Base-by-base conservation (phyloP, 2,797 vertebrate species). In the Macroramphosus scolopax region DNA sequence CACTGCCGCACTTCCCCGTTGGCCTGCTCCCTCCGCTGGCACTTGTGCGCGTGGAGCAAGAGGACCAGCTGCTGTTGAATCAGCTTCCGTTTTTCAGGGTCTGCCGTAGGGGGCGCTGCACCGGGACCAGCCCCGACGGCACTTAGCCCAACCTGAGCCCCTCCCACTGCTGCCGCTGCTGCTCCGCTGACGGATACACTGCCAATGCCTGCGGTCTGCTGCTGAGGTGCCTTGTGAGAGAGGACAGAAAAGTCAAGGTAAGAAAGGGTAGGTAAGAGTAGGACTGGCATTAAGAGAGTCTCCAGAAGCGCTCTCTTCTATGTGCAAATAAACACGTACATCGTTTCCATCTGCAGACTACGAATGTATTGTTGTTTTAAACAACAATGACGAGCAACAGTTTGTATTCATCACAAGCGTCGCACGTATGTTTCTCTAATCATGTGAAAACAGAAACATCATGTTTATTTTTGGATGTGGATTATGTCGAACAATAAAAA, bases 41-140 rank as follows among this genome's bases (percentile, higher is more conserved):
- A 94, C 84, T 95, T 94, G 82, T 95, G 93, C 37, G 93, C 93
- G 0, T 95, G 93, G 24, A 95, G 74, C 38, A 95, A 87, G 38
- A 95, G 92, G 65, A 94, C 93, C 0, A 94, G 86, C 15, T 95
- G 93, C 77, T 95, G 93, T 66, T 95, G 93, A 75, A 95, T 94
- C 34, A 95, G 91, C 54, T 95, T 95, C 63, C 93, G 91, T 69
- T 95, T 95, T 72, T 95, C 93, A 6, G 93, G 93, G 60, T 95
- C 93, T 2, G 93, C 93, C 3, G 93, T 92, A 0, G 93, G 92
- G 15, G 94, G 92, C 54, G 92, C 92, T 26, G 91, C 75, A 79
- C 95, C 91, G 18, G 91, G 85, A 49, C 91, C 92, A 43, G 89
- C 63, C 51, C 80, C 82, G 5, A 81, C 78, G 1, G 80, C 58